Conservation (phyloP, 2,797 vertebrate species). For the Chromobotia macracanthus region DNA sequence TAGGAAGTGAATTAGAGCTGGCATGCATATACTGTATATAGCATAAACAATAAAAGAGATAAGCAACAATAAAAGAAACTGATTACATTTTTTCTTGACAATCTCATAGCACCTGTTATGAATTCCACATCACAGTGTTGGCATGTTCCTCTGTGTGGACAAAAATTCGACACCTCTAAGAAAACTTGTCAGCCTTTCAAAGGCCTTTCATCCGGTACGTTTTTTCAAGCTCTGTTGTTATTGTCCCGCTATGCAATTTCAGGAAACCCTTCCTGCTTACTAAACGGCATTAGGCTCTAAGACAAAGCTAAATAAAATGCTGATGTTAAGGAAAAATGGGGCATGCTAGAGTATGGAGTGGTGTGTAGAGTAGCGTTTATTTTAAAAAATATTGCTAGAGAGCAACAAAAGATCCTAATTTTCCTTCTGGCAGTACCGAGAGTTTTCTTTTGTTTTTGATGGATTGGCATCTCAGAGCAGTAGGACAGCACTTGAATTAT, state of each 20-base stretch:
- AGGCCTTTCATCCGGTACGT: constrained; percentile 49
- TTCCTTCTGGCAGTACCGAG: constrained; percentile 47
- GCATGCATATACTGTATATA: background rate
- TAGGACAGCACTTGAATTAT: constrained; percentile 63
- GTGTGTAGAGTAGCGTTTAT: constrained; percentile 46
- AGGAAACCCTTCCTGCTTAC: constrained; percentile 60
- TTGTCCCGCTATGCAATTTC: constrained; percentile 56
- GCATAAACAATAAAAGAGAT: background rate
- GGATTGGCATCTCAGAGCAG: constrained; percentile 60
- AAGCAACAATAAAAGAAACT: background rate
- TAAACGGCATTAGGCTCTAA: constrained; percentile 48
- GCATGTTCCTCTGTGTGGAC: constrained; percentile 35
- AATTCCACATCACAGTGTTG: constrained; percentile 37
- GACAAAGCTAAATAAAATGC: constrained; percentile 61
- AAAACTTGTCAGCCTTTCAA: constrained; percentile 60
- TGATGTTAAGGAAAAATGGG: constrained; percentile 61
- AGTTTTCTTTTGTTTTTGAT: constrained; percentile 61
- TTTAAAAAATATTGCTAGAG: constrained; percentile 57
- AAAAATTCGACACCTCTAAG: constrained; percentile 42
- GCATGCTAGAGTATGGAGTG: constrained; percentile 43
- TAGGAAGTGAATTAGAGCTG: background rate
- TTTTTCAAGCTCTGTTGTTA: constrained; percentile 53
- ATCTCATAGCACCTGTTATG: background rate
- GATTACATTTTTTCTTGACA: constrained; percentile 1
- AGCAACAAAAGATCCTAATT: constrained; percentile 49